Conservation (phyloP, 2,797 vertebrate genomes). For the Phrynocephalus guinanensis region DNA sequence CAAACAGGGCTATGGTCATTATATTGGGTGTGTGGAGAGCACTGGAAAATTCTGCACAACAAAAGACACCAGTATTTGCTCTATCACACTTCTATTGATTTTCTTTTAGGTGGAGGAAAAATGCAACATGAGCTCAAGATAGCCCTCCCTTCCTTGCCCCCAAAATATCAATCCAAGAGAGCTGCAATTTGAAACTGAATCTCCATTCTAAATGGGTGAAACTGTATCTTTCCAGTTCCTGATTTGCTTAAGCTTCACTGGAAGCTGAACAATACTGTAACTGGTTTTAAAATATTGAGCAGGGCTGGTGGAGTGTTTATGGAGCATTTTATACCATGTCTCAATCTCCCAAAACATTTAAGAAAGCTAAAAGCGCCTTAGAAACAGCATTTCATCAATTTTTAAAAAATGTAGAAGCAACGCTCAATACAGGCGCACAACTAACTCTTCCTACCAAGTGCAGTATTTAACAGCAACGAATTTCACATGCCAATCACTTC, state of each 20-base stretch:
- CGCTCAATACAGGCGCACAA: background rate
- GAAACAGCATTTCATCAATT: background rate
- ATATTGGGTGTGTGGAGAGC: slow-evolving; percentile 49
- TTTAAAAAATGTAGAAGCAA: background rate
- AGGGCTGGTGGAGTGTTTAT: slow-evolving; percentile 13
- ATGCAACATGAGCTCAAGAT: slow-evolving; percentile 59
- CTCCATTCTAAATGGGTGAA: slow-evolving; percentile 45
- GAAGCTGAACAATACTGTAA: slow-evolving; percentile 50
- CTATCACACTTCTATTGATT: slow-evolving; percentile 49
- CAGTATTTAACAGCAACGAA: background rate
- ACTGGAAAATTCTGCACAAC: slow-evolving; percentile 40
- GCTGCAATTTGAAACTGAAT: slow-evolving; percentile 66
- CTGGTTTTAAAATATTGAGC: background rate
- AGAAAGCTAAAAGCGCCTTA: background rate
- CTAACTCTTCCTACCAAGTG: background rate
- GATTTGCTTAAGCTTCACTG: slow-evolving; percentile 47
- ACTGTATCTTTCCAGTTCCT: slow-evolving; percentile 59
- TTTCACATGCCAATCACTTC: background rate
- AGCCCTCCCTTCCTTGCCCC: slow-evolving; percentile 37
- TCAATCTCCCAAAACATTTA: slow-evolving; percentile 2
- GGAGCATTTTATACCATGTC: background rate
- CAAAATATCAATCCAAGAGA: slow-evolving; percentile 43
- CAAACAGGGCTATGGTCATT: slow-evolving; percentile 9
- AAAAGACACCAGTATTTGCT: slow-evolving; percentile 51
- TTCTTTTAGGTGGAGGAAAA: slow-evolving; percentile 45